Evolutionary conservation across 2,888 invertebrate species (phyloP).

Genomic region (Esperia sulphurella): DNA sequence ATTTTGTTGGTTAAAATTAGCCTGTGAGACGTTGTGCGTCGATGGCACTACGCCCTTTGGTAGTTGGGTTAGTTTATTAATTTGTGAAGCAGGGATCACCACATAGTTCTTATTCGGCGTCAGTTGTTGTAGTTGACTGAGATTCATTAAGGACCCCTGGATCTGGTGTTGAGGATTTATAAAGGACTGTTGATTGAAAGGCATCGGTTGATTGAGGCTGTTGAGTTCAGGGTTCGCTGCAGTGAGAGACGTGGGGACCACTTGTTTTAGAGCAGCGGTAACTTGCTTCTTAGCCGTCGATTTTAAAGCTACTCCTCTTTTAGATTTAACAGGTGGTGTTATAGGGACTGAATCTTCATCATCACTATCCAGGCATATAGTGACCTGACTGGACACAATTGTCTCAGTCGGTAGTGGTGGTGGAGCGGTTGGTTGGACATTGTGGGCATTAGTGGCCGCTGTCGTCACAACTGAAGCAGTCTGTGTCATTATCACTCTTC

Average conservation of each 20-base stretch:
- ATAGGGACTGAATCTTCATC: slow-evolving; percentile 48
- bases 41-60: neutral
- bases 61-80: neutral
- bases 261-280: neutral
- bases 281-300: slow-evolving; percentile 1
- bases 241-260: slow-evolving; percentile 6
- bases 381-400: slow-evolving; percentile 13
- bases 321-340: slow-evolving; percentile 1
- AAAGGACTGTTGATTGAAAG: neutral
- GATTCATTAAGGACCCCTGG: neutral
- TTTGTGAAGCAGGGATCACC: slow-evolving; percentile 1
- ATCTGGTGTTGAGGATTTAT: neutral
- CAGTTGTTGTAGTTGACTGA: neutral
- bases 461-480: neutral
- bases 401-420: neutral
- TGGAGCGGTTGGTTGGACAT: neutral
- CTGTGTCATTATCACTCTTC: neutral
- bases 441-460: neutral
- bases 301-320: slow-evolving; percentile 4
- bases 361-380: slow-evolving; percentile 62
- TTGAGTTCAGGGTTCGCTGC: slow-evolving; percentile 3
- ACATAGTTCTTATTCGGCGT: neutral
- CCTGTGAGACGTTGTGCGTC: neutral
- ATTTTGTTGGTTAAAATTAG: neutral
- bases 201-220: neutral